phyloP scores from a whole-genome alignment of 2,113 vertebrate species.

The Nesoenas mayeri region DNA sequence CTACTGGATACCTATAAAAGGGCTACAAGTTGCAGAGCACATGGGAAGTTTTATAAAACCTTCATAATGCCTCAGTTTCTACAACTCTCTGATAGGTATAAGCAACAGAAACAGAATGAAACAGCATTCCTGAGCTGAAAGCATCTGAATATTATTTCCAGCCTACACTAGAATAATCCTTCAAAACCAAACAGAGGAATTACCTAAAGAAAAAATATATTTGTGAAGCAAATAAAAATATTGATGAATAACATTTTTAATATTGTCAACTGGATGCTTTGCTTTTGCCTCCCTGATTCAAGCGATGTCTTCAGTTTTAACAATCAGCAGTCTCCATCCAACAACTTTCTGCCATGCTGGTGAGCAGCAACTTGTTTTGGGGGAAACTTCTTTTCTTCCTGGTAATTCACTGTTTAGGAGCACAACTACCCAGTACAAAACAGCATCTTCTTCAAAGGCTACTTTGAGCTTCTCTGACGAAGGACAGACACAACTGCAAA shows the following conservation, averaged over 20 bases:
- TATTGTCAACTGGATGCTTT: not conserved
- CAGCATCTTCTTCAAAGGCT: not conserved
- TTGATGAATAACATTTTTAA: not conserved
- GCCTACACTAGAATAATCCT: not conserved
- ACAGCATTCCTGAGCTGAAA: not conserved
- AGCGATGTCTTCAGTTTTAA: not conserved
- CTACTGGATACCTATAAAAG: not conserved
- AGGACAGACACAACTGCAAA: not conserved
- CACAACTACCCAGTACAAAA: not conserved
- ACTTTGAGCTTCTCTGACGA: not conserved
- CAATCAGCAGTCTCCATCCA: not conserved
- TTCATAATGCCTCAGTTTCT: not conserved
- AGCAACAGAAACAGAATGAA: not conserved
- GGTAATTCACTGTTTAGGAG: not conserved
- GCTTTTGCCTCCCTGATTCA: not conserved
- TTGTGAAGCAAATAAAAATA: not conserved
- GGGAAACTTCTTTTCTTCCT: not conserved
- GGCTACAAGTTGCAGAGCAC: not conserved
- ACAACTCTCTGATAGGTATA: not conserved
- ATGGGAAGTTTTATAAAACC: not conserved
- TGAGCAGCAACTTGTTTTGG: not conserved
- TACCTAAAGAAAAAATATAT: not conserved
- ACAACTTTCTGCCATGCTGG: not conserved
- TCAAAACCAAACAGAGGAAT: not conserved
- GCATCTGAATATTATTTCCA: not conserved